phyloP scores from a whole-genome alignment of 64 coral and sea anemone species.

The Montipora efflorescens region DNA sequence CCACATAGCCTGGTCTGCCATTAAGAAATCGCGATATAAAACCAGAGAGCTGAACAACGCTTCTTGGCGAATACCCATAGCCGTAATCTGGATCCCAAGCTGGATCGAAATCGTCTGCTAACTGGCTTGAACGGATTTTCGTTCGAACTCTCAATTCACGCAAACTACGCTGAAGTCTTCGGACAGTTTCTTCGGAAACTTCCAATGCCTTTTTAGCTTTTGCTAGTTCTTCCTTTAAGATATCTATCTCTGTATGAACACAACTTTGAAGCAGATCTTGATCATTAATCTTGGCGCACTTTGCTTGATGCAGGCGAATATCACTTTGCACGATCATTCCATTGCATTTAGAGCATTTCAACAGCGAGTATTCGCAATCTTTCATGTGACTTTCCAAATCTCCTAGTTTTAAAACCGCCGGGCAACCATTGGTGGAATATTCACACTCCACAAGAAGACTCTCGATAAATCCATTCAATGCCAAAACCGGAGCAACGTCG shows the following conservation, averaged over 20 bases:
- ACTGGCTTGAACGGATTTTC: constrained; percentile 44
- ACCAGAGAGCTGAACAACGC: constrained; percentile 72
- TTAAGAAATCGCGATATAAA: constrained; percentile 80
- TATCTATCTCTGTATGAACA: constrained; percentile 47
- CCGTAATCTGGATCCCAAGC: constrained; percentile 79
- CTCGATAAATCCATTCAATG: constrained; percentile 51
- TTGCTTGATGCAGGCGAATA: constrained; percentile 63
- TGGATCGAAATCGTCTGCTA: constrained; percentile 70
- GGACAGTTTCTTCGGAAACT: constrained; percentile 76
- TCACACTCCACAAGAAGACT: constrained; percentile 54
- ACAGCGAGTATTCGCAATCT: constrained; percentile 35
- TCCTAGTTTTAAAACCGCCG: constrained; percentile 79
- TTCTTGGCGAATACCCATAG: constrained; percentile 84
- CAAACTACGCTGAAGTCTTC: constrained; percentile 72
- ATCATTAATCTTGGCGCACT: constrained; percentile 49
- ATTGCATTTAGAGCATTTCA: constrained; percentile 70
- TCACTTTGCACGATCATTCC: constrained; percentile 37
- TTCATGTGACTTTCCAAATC: constrained; percentile 73
- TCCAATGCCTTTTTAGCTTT: constrained; percentile 82
- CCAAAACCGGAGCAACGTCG: constrained; percentile 43
- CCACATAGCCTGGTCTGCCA: constrained; percentile 81
- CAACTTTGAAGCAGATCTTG: background rate
- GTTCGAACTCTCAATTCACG: constrained; percentile 67
- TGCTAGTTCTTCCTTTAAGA: constrained; percentile 69
- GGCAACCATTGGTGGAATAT: constrained; percentile 33